phyloP scores from a whole-genome alignment of 1,140 invertebrate genomes.

The Cataglyphis hispanica region DNA sequence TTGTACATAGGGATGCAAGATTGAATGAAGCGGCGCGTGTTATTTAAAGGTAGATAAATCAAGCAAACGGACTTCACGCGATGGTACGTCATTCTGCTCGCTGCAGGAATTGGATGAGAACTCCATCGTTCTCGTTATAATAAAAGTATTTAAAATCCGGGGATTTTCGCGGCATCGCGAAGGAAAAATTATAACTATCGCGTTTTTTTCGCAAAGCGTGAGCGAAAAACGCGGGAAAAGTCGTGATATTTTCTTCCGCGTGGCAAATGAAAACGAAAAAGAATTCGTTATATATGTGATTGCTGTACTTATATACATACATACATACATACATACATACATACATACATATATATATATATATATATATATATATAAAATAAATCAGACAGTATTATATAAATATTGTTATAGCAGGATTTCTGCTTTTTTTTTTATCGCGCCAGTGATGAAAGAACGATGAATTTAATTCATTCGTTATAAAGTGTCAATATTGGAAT shows the following conservation, averaged over 20 bases:
- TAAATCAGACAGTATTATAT: slow-evolving; percentile 46
- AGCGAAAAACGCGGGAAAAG: slow-evolving; percentile 31
- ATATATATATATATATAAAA: background rate
- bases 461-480: slow-evolving; percentile 64
- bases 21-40: slow-evolving; percentile 19
- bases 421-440: slow-evolving; percentile 25
- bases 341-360: background rate
- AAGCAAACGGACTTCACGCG: slow-evolving; percentile 44
- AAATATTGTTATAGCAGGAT: slow-evolving; percentile 49
- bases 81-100: slow-evolving; percentile 55
- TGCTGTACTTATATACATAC: background rate
- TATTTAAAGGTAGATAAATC: slow-evolving; percentile 68
- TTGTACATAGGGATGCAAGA: slow-evolving; percentile 28
- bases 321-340: background rate
- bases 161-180: background rate
- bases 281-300: slow-evolving; percentile 12
- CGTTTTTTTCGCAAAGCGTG: background rate
- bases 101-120: background rate
- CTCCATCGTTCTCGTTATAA: background rate
- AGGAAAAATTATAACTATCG: slow-evolving; percentile 3
- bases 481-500: slow-evolving; percentile 58
- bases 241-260: background rate
- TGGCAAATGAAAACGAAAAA: background rate
- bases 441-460: slow-evolving; percentile 13
- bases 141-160: slow-evolving; percentile 16